Percentiles rank a stretch among this genome's conserved stretches.
phyloP scores from a whole-genome alignment of 2,113 vertebrate species.

The Bungarus multicinctus region DNA sequence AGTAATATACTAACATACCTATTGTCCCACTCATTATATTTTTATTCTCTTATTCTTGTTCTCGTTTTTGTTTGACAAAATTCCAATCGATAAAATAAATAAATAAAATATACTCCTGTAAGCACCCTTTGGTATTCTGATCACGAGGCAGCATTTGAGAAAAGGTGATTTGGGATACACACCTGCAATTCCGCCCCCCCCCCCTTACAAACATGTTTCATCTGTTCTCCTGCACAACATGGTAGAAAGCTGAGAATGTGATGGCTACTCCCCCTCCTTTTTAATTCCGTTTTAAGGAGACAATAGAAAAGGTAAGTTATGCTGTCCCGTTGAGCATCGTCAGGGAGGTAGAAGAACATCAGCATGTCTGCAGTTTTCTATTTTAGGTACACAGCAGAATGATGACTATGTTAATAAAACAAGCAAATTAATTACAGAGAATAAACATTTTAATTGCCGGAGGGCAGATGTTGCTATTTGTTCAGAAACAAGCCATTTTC shows the following conservation, averaged over 20 bases:
- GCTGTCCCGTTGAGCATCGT: neutral
- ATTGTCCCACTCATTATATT: no score
- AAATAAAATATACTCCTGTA: neutral
- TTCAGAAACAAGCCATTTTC: slow-evolving; percentile 10
- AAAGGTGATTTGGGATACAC: neutral
- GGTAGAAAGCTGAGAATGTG: neutral
- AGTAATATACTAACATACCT: no score
- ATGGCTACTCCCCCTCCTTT: neutral
- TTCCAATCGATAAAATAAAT: no score
- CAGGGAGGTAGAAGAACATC: neutral
- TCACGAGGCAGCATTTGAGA: neutral
- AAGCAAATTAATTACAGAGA: slow-evolving; percentile 22
- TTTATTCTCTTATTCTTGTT: no score
- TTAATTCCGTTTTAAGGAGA: neutral
- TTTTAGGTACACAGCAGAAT: neutral
- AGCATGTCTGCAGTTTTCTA: neutral
- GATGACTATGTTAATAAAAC: neutral
- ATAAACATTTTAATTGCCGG: neutral
- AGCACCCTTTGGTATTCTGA: neutral
- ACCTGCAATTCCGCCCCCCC: neutral
- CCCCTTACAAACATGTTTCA: neutral
- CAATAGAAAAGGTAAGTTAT: neutral
- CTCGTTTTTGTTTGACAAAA: no score
- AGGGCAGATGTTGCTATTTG: slow-evolving; percentile 30
- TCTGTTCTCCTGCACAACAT: neutral